phyloP scores from a whole-genome alignment of 1,140 invertebrate genomes.

The Rhopalosiphum padi region DNA sequence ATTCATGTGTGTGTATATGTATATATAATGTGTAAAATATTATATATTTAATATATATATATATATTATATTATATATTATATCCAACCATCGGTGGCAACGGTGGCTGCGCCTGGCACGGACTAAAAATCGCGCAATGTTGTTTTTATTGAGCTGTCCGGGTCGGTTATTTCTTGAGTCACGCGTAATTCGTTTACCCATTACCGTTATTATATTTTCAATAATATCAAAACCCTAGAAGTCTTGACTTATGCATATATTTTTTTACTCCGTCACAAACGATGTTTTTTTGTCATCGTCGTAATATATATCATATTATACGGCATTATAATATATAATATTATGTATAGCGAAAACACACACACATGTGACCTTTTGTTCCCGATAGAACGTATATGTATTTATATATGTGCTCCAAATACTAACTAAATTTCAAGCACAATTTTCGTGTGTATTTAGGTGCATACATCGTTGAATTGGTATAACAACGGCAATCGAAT shows the following conservation, averaged over 20 bases:
- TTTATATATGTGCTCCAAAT: background rate
- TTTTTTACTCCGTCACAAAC: background rate
- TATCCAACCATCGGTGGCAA: background rate
- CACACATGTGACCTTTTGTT: background rate
- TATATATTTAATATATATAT: conserved; percentile 5
- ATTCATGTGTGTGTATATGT: background rate
- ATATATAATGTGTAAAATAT: background rate
- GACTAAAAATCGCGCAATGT: conserved; percentile 38
- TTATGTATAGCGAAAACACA: background rate
- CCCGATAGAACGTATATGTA: background rate
- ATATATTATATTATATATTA: background rate
- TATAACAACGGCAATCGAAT: background rate
- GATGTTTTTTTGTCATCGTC: background rate
- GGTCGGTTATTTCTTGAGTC: conserved; percentile 25
- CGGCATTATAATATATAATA: background rate
- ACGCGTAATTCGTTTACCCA: conserved; percentile 30
- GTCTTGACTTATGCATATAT: background rate
- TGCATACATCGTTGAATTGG: background rate
- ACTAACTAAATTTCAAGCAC: background rate
- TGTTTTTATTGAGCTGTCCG: conserved; percentile 54
- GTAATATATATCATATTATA: background rate
- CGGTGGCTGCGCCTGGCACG: background rate
- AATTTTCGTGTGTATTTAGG: background rate
- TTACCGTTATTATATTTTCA: conserved; percentile 34
- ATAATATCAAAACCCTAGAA: background rate